Evolutionary conservation across 1,140 invertebrate species (phyloP), one percentile per base, ranked within the genome.

Genomic region (Megalopta genalis): DNA sequence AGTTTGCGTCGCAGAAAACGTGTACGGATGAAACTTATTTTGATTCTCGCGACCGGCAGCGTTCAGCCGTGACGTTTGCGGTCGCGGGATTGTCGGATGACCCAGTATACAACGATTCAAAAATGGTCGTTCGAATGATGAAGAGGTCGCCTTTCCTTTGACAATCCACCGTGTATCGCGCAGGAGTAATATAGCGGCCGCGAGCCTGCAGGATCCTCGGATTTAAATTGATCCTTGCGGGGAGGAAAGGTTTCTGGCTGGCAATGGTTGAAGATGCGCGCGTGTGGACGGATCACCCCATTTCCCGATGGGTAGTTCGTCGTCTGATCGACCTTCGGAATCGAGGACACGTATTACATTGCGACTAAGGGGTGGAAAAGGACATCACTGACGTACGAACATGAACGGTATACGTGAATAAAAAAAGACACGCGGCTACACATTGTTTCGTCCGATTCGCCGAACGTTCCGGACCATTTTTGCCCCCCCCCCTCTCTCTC

Each of bases 311-410:
- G 68, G 7, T 78, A 42, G 76, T 71, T 78, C 59, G 68, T 72
- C 76, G 76, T 54, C 68, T 71, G 68, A 64, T 72, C 76, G 76
- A 78, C 76, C 76, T 78, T 78, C 76, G 76, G 46, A 78, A 72
- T 78, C 68, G 76, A 64, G 76, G 76, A 63, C 76, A 78, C 76
- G 68, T 74, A 79, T 74, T 60, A 52, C 63, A 73, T 79, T 66
- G 77, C 77, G 77, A 74, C 62, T 60, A 74, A 79, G 77, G 70
- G 77, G 77, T 52, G 77, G 69, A 66, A 79, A 74, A 66, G 77
- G 77, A 79, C 77, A 79, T 89, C 88, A 81, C 75, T 76, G 70
- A 69, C 66, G 80, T 76, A 70, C 69, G 71, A 81, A 67, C 74
- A 72, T 46, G 60, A 32, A 65, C 68, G 68, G 42, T 72, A 42